phyloP scores from a whole-genome alignment of 1,140 invertebrate species.

The Aphelenchoides fujianensis region DNA sequence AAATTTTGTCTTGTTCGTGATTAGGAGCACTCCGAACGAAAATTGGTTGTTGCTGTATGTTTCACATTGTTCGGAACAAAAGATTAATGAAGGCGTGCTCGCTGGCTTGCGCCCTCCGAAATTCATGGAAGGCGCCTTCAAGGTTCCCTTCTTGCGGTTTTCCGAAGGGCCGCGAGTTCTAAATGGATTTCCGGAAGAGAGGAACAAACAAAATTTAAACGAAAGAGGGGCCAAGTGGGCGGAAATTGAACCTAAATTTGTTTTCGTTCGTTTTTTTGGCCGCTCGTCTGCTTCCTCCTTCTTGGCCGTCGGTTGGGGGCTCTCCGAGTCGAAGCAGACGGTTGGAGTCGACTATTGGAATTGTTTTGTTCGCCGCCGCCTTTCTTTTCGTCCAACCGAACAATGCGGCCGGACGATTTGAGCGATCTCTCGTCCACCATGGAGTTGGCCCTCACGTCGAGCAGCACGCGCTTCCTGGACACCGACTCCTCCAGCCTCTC shows the following conservation, averaged over 20 bases:
- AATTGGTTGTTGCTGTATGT: too few relatives aligned
- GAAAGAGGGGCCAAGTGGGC: not conserved
- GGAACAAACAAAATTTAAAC: not conserved
- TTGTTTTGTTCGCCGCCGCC: not conserved
- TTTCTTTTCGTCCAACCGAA: not conserved
- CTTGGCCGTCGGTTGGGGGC: not conserved
- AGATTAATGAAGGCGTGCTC: too few relatives aligned
- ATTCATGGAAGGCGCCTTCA: too few relatives aligned
- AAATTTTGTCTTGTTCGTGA: too few relatives aligned
- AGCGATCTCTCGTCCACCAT: not conserved
- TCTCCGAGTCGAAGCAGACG: not conserved
- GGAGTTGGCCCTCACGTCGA: not conserved
- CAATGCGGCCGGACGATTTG: not conserved
- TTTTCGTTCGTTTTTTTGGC: not conserved
- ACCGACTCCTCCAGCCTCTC: not conserved
- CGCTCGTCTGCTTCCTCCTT: not conserved
- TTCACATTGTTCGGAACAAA: too few relatives aligned
- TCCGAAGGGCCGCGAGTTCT: not conserved
- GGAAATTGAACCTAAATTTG: conserved; percentile 3
- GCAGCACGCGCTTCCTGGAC: not conserved
- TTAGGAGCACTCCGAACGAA: too few relatives aligned
- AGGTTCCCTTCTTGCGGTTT: too few relatives aligned
- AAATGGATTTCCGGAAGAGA: not conserved
- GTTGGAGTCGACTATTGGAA: too few relatives aligned
- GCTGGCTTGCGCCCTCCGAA: too few relatives aligned